Percentiles rank a stretch among this genome's conserved stretches.
Evolutionary conservation across 2,113 vertebrate genomes (phyloP).

Genomic region (Tursiops truncatus): DNA sequence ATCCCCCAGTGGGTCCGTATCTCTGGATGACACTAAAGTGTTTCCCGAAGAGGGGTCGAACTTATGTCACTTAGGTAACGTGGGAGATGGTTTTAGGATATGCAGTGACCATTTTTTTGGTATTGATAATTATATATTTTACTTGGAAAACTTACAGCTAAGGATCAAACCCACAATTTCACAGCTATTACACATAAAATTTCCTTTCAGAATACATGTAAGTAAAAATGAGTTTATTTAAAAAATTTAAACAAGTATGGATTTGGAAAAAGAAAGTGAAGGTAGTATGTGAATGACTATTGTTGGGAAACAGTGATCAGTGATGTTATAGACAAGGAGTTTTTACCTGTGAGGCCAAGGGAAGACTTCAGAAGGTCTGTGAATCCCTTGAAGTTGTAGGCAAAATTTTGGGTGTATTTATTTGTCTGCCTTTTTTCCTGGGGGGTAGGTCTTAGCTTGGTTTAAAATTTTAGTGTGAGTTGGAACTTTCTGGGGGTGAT

Average conservation of each 20-base stretch:
- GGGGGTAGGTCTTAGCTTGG: neutral
- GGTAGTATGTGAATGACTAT: neutral
- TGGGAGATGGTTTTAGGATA: neutral
- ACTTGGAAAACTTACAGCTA: slow-evolving; percentile 32
- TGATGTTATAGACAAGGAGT: neutral
- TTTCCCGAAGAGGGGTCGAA: neutral
- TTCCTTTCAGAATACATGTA: slow-evolving; percentile 3
- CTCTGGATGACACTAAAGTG: neutral
- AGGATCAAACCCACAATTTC: neutral
- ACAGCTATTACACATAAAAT: neutral
- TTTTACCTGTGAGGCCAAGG: neutral
- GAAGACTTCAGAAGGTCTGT: neutral
- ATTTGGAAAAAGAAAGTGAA: neutral
- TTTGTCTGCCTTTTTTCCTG: neutral
- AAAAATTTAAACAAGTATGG: neutral
- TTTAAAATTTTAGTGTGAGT: neutral
- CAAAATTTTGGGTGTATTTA: neutral
- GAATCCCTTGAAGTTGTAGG: neutral
- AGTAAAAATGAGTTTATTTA: slow-evolving; percentile 26
- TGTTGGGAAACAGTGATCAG: neutral
- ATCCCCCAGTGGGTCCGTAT: neutral
- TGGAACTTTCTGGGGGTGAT: neutral
- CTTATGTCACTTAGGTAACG: neutral
- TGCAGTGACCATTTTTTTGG: neutral
- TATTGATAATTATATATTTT: slow-evolving; percentile 17